Evolutionary conservation across 1,140 invertebrate genomes (phyloP).

Genomic region (Augochlora pura): DNA sequence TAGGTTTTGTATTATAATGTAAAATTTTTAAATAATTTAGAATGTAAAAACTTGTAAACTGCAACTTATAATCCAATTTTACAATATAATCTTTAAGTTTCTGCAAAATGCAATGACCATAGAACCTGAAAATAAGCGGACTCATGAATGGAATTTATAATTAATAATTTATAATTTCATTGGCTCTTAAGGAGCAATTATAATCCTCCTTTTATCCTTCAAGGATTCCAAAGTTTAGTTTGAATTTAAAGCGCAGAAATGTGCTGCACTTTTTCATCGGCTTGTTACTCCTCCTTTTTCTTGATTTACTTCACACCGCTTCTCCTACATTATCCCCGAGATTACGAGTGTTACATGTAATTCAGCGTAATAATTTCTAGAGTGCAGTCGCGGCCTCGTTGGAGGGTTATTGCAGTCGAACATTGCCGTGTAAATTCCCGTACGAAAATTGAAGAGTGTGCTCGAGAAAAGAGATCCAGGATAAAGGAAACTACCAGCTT

Average conservation of each 20-base stretch:
- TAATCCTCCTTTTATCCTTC: too few relatives aligned
- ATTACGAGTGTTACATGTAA: neutral
- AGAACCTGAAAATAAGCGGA: too few relatives aligned
- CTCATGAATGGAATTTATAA: too few relatives aligned
- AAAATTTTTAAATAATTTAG: too few relatives aligned
- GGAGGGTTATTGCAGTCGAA: neutral
- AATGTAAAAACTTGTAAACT: too few relatives aligned
- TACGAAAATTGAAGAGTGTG: neutral
- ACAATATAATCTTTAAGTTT: too few relatives aligned
- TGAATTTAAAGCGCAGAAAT: neutral
- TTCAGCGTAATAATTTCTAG: constrained; percentile 18
- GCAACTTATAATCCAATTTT: too few relatives aligned
- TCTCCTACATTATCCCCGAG: neutral
- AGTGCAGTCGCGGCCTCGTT: neutral
- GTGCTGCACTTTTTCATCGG: neutral
- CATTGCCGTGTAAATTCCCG: neutral
- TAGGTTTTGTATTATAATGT: too few relatives aligned
- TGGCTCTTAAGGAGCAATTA: neutral
- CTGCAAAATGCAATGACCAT: too few relatives aligned
- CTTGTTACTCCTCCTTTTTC: neutral
- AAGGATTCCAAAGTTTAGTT: neutral
- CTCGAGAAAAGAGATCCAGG: neutral
- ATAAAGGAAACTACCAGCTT: neutral
- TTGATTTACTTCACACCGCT: neutral
- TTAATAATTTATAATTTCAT: neutral